Base-by-base conservation (phyloP, 1,140 invertebrate genomes). In the Theocolax elegans region DNA sequence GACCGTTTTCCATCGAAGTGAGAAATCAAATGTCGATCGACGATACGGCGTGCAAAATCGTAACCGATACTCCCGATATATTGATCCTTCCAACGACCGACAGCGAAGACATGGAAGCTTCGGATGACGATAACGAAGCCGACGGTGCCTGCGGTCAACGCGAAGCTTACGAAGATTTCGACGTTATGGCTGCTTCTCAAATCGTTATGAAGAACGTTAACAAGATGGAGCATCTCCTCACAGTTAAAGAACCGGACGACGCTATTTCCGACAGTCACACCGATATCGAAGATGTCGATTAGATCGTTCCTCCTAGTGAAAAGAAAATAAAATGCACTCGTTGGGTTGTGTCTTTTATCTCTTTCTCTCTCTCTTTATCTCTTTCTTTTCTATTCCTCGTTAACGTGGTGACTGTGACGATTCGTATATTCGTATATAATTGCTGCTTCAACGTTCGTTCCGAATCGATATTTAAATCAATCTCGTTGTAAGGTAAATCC, bases 211-310 rank as follows among this genome's bases (percentile, higher is more conserved):
- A 67, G 38, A 85, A 85, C 44, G 59, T 79, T 12, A 76, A 77
- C 51, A 85, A 85, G 40, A 77, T 75, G 67, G 82, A 82, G 2
- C 80, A 81, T n/a, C 56, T 85, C 23, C 27, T 49, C 1, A 72
- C 81, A 3, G n/a, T 35, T 0, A 69, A 72, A 8, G 74, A 76
- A 1, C 31, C 38, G 0, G 71, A 58, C 0, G 79, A 81, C 0
- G 75, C 59, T 2, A 60, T 75, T 6, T 80, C 73, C 49, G 85
- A 86, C 13, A 76, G 76, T 25, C 81, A 83, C 21, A 86, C 85
- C 9, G 85, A 86, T 42, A 62, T 85, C 2, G 85, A 86, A 29
- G 84, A 86, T 56, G 53, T 86, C 7, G 85, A 86, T 49, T 83
- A 78, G 72, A 71, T 62, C n/a, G n/a, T n/a, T n/a, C n/a, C n/a